phyloP scores from a whole-genome alignment of 2,113 vertebrate species.

The Guaruba guarouba region DNA sequence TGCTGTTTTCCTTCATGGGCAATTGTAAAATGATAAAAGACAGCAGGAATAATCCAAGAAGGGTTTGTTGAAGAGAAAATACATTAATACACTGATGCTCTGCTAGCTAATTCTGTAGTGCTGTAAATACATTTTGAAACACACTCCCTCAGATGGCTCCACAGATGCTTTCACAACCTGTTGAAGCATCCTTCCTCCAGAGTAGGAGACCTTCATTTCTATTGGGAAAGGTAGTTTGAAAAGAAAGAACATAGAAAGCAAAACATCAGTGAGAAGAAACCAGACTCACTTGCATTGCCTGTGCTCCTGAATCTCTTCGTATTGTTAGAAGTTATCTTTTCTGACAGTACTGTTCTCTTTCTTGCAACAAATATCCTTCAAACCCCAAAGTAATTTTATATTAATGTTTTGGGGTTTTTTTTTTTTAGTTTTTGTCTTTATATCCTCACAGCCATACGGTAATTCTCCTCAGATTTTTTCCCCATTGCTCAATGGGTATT shows the following conservation, averaged over 20 bases:
- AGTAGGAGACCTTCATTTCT: background rate
- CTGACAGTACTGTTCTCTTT: background rate
- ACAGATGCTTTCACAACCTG: background rate
- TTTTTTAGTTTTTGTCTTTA: background rate
- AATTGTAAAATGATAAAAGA: background rate
- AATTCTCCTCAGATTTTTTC: background rate
- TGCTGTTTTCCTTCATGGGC: background rate
- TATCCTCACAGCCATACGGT: background rate
- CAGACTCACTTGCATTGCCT: background rate
- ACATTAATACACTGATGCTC: background rate
- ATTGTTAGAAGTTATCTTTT: background rate
- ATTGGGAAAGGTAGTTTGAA: background rate
- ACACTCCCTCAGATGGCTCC: background rate
- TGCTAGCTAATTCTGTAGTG: background rate
- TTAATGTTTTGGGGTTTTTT: background rate
- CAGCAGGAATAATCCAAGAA: background rate
- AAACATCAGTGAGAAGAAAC: background rate
- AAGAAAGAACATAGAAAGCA: background rate
- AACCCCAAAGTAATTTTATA: background rate
- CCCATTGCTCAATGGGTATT: background rate
- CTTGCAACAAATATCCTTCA: background rate
- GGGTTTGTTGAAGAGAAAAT: background rate
- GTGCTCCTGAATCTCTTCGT: background rate
- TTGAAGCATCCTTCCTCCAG: background rate
- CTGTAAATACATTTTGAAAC: background rate